A percentile compares a stretch with the other conserved stretches of the same genome.
phyloP scores from a whole-genome alignment of 2,888 invertebrate species.

The Clistopyga incitator region DNA sequence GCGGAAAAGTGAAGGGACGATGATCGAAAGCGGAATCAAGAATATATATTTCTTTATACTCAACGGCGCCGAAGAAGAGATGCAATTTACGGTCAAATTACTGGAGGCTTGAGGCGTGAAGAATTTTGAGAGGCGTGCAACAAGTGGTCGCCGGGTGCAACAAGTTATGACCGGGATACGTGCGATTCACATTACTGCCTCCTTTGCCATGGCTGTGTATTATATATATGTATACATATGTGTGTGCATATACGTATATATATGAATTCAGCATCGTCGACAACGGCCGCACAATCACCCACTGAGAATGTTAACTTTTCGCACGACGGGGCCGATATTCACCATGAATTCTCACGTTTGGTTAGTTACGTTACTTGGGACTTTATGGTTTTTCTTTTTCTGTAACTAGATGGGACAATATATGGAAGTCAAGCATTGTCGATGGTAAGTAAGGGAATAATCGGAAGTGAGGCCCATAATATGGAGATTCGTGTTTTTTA shows the following conservation, averaged over 20 bases:
- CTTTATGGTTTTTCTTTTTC: constrained; percentile 38
- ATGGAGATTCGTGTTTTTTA: not conserved
- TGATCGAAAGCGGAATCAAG: constrained; percentile 43
- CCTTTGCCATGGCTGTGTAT: constrained; percentile 9
- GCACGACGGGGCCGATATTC: constrained; percentile 32
- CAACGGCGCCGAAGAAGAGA: constrained; percentile 39
- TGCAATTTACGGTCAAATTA: constrained; percentile 80
- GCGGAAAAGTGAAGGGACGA: constrained; percentile 57
- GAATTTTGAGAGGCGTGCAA: constrained; percentile 82
- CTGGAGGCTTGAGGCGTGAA: constrained; percentile 78
- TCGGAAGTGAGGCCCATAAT: constrained; percentile 29
- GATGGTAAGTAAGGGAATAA: not conserved
- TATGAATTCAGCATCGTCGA: constrained; percentile 64
- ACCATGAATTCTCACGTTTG: constrained; percentile 47
- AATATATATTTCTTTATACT: constrained; percentile 53
- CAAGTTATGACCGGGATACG: constrained; percentile 76
- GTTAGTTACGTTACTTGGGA: constrained; percentile 45
- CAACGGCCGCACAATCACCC: constrained; percentile 19
- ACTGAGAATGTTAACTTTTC: constrained; percentile 50
- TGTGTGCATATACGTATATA: not conserved
- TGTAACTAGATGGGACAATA: constrained; percentile 8
- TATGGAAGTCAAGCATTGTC: not conserved
- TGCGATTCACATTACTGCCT: constrained; percentile 9
- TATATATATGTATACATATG: constrained; percentile 17
- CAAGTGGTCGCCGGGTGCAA: constrained; percentile 81